Evolutionary conservation across 2,888 invertebrate species (phyloP), one percentile per base, ranked within the genome.

Genomic region (Rotaria magnacalcarata): DNA sequence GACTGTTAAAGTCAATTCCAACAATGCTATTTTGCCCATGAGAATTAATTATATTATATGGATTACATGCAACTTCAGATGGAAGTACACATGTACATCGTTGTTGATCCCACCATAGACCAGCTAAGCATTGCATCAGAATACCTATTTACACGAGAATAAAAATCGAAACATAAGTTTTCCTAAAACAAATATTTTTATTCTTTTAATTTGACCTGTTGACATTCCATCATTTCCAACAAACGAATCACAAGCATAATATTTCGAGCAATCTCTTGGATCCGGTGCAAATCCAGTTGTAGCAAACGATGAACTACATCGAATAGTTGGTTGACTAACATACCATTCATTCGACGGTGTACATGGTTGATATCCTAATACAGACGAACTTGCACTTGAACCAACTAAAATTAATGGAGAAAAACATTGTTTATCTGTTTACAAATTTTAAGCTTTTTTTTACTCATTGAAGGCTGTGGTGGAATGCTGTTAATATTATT

Each of bases 71-170:
- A 8, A 85, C 85, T 60, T 87, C 87, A n/a, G 85, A 74, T n/a
- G 87, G 87, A 41, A 58, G 47, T n/a, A 87, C 87, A 74, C 87
- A 87, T 60, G 84, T 85, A 56, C 85, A 52, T 34, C 58, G 80
- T 27, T 85, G 60, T 74, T 87, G 87, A 85, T 87, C 87, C 87
- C 87, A 87, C 85, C 85, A 87, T 34, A 87, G 50, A 52, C 87
- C 87, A 41, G 84, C 85, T 27, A 87, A 43, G 47, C 87, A 87
- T 84, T 85, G 85, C 75, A 50, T 74, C 24, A 87, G 41, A 21
- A 52, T 75, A 24, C 75, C 75, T 75, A 75, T 43, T 11, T 4
- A 8, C 2, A 75, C 21, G 50, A 1, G 14, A 50, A 50, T 8
- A 50, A 50, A 14, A 41, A 41, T 11, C 2, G 19, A 19, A 75